Evolutionary conservation across 2,113 vertebrate species (phyloP), one percentile per base, ranked within the genome.

Genomic region (Catharus fuscescens): DNA sequence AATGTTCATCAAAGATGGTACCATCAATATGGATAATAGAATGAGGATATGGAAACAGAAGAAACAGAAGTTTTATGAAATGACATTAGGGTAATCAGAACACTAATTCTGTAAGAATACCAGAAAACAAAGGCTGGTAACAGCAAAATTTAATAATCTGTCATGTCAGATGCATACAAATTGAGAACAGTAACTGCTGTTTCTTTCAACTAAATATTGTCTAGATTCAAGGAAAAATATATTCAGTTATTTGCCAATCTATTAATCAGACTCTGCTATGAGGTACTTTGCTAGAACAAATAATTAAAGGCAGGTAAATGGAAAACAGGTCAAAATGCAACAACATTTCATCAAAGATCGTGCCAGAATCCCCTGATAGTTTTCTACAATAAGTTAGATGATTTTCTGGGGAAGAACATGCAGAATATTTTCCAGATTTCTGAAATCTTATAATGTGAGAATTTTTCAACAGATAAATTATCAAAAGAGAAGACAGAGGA

Each of bases 81-180:
- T 79, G 65, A 79, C 32, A 44, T 94, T 78, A 80, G 19, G 6
- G n/a, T 59, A 81, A 91, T 82, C 92, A 93, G 73, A 85, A 79
- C 24, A 44, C n/a, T 76, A 56, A 53, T 91, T 93, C 84, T 87
- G 34, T 36, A 94, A 87, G 52, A 91, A 84, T 45, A 91, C 38
- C 92, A 96, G 73, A 87, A 87, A 91, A 92, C 52, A 84, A 84
- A 87, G 53, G 53, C 84, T 87, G 18, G 56, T 78, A 92, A 59
- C 8, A 47, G 13, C 18, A 56, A 85, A 74, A 89, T 94, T 53
- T 85, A 91, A 79, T 90, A 85, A 87, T 81, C 44, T 85, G 48
- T 81, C 73, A 66, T 26, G 34, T 91, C 45, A 95, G 88, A 65
- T 54, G 56, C 48, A 88, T 70, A 57, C 34, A 90, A 91, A 93